Percentiles rank a stretch among this genome's conserved stretches.
Evolutionary conservation across 2,888 invertebrate species (phyloP).

Genomic region (Pocota personata): DNA sequence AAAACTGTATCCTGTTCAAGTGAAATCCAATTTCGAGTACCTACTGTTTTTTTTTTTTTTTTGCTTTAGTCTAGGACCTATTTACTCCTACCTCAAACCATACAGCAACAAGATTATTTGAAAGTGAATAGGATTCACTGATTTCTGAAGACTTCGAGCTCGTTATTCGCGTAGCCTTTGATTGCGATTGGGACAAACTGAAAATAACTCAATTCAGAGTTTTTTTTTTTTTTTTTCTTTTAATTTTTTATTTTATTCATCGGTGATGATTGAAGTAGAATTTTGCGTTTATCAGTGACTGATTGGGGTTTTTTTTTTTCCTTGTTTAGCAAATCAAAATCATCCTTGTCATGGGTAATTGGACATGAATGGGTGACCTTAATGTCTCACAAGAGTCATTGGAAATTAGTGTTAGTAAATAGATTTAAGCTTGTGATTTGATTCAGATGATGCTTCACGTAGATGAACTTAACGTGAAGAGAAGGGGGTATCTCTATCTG

Average conservation of each 20-base stretch:
- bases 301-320: conserved; percentile 35
- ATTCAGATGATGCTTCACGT: no score
- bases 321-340: conserved; percentile 23
- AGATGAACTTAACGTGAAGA: no score
- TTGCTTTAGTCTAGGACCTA: conserved; percentile 3
- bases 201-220: conserved; percentile 56
- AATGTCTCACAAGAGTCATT: conserved; percentile 4
- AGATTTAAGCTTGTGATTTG: neutral
- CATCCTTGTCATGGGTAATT: conserved; percentile 45
- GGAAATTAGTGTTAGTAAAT: neutral
- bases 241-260: conserved; percentile 16
- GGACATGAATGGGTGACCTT: conserved; percentile 39
- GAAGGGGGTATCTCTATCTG: no score
- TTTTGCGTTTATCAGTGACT: conserved; percentile 42
- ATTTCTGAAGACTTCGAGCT: conserved; percentile 68
- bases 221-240: conserved; percentile 6
- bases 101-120: conserved; percentile 39
- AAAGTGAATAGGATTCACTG: conserved; percentile 68
- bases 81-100: conserved; percentile 21
- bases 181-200: conserved; percentile 66
- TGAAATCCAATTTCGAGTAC: conserved; percentile 66
- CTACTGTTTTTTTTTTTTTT: neutral
- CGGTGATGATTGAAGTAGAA: conserved; percentile 58
- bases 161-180: conserved; percentile 69
- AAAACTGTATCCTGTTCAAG: conserved; percentile 57